These are phyloP conservation scores for Tipula vernalis DNA, from an alignment of 2,888 invertebrate species.

Conservation along the genomic window DNA sequence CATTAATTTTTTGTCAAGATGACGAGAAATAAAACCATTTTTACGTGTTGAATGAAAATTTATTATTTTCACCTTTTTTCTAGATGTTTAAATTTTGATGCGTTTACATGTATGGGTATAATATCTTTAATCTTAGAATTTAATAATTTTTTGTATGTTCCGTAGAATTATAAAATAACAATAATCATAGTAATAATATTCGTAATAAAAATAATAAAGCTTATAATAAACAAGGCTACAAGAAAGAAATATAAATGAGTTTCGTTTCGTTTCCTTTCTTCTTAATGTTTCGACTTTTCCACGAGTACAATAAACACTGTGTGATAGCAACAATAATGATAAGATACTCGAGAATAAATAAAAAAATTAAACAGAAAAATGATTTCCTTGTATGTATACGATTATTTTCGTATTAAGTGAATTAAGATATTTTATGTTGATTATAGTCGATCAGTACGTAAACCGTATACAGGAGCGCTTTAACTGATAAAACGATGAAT, in stretches of 20 bases:
- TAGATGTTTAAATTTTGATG: background rate
- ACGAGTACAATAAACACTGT: background rate
- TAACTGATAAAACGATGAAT: background rate
- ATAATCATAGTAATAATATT: background rate
- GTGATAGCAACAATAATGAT: background rate
- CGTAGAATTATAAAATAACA: background rate
- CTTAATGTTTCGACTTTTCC: too few relatives aligned
- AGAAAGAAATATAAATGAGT: too few relatives aligned
- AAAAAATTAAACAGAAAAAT: too few relatives aligned
- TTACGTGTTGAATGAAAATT: background rate
- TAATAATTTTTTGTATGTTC: background rate
- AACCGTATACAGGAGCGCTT: background rate
- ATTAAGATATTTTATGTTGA: background rate
- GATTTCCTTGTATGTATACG: background rate
- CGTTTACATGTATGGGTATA: background rate
- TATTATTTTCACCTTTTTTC: background rate
- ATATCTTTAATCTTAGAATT: background rate
- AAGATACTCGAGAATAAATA: background rate
- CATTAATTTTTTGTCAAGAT: background rate
- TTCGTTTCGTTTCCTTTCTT: too few relatives aligned
- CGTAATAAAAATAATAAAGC: background rate
- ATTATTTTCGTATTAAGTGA: background rate
- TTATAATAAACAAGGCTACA: background rate
- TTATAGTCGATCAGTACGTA: background rate
- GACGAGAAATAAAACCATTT: background rate